These are phyloP conservation scores for Drosophila pseudotalamancana DNA, from an alignment of 2,888 invertebrate species.

Conservation along the genomic window DNA sequence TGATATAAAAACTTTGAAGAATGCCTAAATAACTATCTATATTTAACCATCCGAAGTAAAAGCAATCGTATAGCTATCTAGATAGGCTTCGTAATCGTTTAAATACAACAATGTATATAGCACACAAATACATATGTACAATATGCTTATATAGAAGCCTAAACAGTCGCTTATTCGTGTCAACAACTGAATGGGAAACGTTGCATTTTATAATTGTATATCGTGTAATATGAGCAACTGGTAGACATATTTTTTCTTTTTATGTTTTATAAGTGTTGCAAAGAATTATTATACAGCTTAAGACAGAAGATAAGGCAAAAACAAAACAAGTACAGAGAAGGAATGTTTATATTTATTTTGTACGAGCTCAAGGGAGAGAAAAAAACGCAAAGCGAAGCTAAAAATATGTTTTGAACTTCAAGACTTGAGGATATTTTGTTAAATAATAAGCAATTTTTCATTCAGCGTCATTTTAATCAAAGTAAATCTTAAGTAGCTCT, in stretches of 20 bases:
- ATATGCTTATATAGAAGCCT: background rate
- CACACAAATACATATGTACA: background rate
- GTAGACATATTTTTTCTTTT: constrained; percentile 4
- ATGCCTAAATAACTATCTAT: no score
- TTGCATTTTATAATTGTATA: background rate
- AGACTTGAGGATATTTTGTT: no score
- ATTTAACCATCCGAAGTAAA: no score
- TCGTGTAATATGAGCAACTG: constrained; percentile 12
- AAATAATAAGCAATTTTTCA: no score
- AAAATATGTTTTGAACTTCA: no score
- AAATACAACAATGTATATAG: background rate
- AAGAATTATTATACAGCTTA: constrained; percentile 31
- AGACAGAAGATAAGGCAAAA: constrained; percentile 13
- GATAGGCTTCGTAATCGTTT: background rate
- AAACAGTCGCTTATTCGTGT: background rate
- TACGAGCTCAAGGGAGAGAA: no score
- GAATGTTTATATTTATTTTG: no score
- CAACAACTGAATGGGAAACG: background rate
- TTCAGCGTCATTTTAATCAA: no score
- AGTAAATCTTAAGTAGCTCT: no score
- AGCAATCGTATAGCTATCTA: background rate
- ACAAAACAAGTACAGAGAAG: background rate
- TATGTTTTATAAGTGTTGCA: background rate
- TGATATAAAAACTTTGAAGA: no score
- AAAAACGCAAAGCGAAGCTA: no score